Base-by-base conservation (phyloP, 1,140 invertebrate species). In the Stenopsyche tienmushanensis region DNA sequence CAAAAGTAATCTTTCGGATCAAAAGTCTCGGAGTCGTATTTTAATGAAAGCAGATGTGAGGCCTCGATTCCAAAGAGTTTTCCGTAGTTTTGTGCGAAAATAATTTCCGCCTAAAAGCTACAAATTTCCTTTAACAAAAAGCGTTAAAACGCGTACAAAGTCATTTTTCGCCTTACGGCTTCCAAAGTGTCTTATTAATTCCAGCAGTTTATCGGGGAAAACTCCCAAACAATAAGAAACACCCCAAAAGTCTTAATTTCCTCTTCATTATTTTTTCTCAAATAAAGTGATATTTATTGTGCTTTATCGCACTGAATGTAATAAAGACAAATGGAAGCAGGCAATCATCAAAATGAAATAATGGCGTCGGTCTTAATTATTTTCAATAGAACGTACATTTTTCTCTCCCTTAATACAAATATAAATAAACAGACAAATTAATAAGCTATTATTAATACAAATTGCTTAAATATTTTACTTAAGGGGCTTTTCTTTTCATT, bases 181-280 rank as follows among this genome's bases (percentile, higher is more conserved):
- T 23, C 23, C 3, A 34, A 34, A 25, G 52, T 34, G 52, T 54
- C 52, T 54, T 54, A 54, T 54, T 54, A 54, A 54, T 54, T 54
- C 52, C 9, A 50, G 21, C 21, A 15, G 49, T 15, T 24, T 41
- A 57, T 57, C 53, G 53, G 25, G 10, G 17, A n/a, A n/a, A 53
- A 25, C 50, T 2, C 53, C 10, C 29, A 57, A 57, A 57, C 53
- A 57, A 57, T 41, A 42, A 5, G 53, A 57, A 39, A 39, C 53
- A 42, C 53, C 29, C 53, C 52, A 45, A 24, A 52, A 21, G 25
- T 57, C 53, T 57, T 57, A 57, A 57, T 57, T 57, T 57, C 53
- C 53, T 57, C 18, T 42, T 57, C 34, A 21, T 42, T 57, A 41
- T 57, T 57, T 5, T 39, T 25, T 23, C 44, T 13, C 44, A 20